phyloP scores from a whole-genome alignment of 2,797 vertebrate species.

The Pterois miles region DNA sequence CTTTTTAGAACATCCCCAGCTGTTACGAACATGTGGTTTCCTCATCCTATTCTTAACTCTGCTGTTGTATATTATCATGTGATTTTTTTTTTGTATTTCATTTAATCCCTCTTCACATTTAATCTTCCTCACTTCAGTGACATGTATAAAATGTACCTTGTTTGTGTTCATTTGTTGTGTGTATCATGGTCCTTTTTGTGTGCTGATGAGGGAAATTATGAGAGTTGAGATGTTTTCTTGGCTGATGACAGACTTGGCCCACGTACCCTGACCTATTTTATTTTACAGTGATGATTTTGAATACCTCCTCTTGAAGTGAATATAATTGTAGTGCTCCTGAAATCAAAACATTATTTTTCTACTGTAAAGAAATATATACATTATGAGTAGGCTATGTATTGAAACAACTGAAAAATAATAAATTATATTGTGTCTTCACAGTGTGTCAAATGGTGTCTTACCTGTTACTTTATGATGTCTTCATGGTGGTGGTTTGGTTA shows the following conservation, averaged over 20 bases:
- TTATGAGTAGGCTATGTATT: constrained; percentile 52
- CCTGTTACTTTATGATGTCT: neutral
- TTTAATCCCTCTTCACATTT: constrained; percentile 38
- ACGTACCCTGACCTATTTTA: constrained; percentile 25
- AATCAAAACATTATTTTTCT: constrained; percentile 83
- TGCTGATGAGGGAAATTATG: constrained; percentile 56
- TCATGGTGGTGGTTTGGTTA: neutral
- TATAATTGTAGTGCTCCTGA: constrained; percentile 58
- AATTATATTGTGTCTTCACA: constrained; percentile 53
- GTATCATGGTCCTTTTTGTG: constrained; percentile 51
- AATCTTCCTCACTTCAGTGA: constrained; percentile 53
- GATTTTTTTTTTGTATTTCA: constrained; percentile 48
- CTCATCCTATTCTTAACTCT: constrained; percentile 34
- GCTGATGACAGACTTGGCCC: constrained; percentile 39
- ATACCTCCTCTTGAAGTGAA: constrained; percentile 56
- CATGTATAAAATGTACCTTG: constrained; percentile 60
- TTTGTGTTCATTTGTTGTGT: constrained; percentile 64
- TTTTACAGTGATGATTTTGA: constrained; percentile 63
- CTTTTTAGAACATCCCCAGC: constrained; percentile 33
- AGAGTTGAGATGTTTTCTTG: constrained; percentile 50
- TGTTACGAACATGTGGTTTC: constrained; percentile 47
- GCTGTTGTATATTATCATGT: constrained; percentile 59
- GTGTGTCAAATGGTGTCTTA: constrained; percentile 26
- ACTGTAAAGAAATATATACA: constrained; percentile 66
- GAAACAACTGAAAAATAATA: constrained; percentile 48